Evolutionary conservation across 2,888 invertebrate genomes (phyloP), one percentile per base, ranked within the genome.

Genomic region (Exephanes ischioxanthus): DNA sequence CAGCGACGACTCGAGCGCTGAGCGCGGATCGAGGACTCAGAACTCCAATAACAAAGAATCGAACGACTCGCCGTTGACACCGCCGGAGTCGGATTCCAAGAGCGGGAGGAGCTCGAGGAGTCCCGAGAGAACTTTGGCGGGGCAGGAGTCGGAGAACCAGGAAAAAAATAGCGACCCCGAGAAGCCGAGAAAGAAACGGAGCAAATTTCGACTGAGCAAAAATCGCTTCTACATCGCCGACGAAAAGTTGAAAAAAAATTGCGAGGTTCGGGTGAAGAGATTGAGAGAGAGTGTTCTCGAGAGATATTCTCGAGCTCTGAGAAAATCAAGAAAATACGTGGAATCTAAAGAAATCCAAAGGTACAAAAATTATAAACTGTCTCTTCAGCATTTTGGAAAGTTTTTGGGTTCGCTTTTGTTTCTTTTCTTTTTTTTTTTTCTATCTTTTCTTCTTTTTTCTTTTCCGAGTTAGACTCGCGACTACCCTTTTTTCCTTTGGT

Each of bases 341-440:
- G 92, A 92, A 58, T 81, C 85, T 78, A 92, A 90, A 88, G 71
- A 87, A 81, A 80, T 93, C 5, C 86, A 90, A 90, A 94, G 93
- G 94, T 93, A 93, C 71, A 7, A 86, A 76, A 73, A 61, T 22
- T 70, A 67, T 11, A 58, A 80, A 72, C 71, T 45, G 86, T 61
- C 26, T 55, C 41, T 63, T 26, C 70, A 53, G 66, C 33, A 53
- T 71, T 68, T 11, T 75, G 51, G 41, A 5, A 70, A 55, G 71
- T 55, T 67, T 85, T 68, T 37, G 3, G n/a, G 51, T 70, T 72
- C 30, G 48, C 22, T 63, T 76, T 48, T 3, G 26, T 14, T 76
- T 26, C 53, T n/a, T 45, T 16, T 19, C 1, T 41, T 53, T 16
- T 75, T 41, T 16, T 3, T 26, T 26, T 26, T 26, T 26, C 2